Base-by-base conservation (phyloP, 1,140 invertebrate genomes). In the Drosophila lacertosa region DNA sequence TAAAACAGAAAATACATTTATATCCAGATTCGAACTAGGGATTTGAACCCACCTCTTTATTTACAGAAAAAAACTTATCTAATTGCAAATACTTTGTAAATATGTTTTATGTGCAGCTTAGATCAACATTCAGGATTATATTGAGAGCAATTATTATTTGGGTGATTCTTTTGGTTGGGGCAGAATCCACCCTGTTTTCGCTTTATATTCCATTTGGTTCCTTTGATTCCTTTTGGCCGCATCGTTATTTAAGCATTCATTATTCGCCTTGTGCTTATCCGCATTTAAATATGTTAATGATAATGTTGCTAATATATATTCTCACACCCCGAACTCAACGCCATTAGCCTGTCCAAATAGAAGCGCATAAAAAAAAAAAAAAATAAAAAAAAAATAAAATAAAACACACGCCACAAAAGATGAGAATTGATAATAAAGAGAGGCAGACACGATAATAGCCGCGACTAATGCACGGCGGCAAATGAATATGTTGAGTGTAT, bases 201-300 rank as follows among this genome's bases (percentile, higher is more conserved):
- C n/a, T 44, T 22, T 3, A 26, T 29, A 29, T 7, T 47, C 22
- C 44, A 6, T 7, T 0, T 9, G 33, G 18, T 32, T 32, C 22
- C 4, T 42, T 39, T 57, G 53, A 57, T 16, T 50, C 6, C 32
- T 32, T 29, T 16, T 50, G 7, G 26, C 47, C 1, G 32, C 20
- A 26, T 57, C 39, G 16, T 32, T 51, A 32, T 58, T 58, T 29
- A 42, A 33, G 18, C 18, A 35, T 16, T 26, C 10, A 3, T 68
- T 40, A 74, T 39, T 65, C 35, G 58, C 42, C 57, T 47, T 77
- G n/a, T n/a, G 57, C 48, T 66, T 71, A 54, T 37, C 51, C 58
- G 45, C 65, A 74, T 81, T 81, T 67, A 82, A 86, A 88, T 86
- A 88, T 88, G 81, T 86, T 88, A 86, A 86, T 81, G 82, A 63